phyloP scores from a whole-genome alignment of 2,113 vertebrate species.

The Serinus canaria region DNA sequence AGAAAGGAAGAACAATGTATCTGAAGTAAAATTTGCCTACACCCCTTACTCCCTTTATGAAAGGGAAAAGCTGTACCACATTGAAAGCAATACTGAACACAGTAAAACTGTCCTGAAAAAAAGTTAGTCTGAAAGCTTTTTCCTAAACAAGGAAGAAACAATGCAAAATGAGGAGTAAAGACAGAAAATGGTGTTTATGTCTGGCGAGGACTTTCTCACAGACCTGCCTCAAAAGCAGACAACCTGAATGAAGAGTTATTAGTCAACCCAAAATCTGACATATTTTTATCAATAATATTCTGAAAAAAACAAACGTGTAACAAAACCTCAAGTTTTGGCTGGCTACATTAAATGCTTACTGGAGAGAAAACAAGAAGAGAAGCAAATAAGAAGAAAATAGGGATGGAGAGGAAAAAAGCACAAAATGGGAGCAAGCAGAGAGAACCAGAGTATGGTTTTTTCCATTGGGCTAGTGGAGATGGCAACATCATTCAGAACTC shows the following conservation, averaged over 20 bases:
- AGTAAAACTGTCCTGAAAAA: background rate
- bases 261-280: background rate
- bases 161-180: background rate
- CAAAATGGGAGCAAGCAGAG: background rate
- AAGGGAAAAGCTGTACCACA: background rate
- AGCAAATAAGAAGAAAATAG: background rate
- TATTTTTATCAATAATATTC: background rate
- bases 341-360: background rate
- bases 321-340: background rate
- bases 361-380: background rate
- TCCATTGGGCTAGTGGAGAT: background rate
- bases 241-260: background rate
- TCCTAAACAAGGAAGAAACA: background rate
- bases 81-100: background rate
- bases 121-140: background rate
- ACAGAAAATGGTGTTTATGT: background rate
- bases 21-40: background rate
- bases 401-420: background rate
- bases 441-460: background rate
- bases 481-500: background rate
- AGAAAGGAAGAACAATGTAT: background rate
- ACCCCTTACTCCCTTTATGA: background rate
- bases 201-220: background rate
- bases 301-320: background rate
- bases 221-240: background rate